Evolutionary conservation across 2,888 invertebrate species (phyloP).

Genomic region (Cosmorhoe ocellata): DNA sequence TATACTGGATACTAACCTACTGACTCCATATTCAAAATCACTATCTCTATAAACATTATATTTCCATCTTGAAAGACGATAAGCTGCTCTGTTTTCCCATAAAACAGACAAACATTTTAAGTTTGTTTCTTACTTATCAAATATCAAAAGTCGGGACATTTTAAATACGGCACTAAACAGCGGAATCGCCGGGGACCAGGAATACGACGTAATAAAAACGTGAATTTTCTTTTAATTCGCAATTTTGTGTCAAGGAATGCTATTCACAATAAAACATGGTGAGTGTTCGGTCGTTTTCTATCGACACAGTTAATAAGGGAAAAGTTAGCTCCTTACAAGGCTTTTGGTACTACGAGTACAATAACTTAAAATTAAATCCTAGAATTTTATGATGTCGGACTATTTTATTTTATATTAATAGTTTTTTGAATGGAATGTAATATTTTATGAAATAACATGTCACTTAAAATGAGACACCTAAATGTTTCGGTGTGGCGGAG

Average conservation of each 20-base stretch:
- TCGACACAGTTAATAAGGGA: conserved; percentile 33
- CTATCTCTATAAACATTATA: too few species aligned
- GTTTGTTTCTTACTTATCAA: conserved; percentile 41
- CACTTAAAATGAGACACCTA: too few species aligned
- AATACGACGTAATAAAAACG: conserved; percentile 62
- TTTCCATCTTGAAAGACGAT: too few species aligned
- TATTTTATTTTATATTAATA: too few species aligned
- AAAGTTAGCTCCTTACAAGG: background rate
- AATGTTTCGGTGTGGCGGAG: too few species aligned
- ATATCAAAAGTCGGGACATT: conserved; percentile 51
- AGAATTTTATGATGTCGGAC: too few species aligned
- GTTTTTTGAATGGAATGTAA: too few species aligned
- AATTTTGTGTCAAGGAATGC: conserved; percentile 58
- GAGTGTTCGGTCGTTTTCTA: conserved; percentile 50
- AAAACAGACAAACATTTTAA: conserved; percentile 34
- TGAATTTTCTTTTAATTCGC: conserved; percentile 65
- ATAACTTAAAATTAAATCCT: too few species aligned
- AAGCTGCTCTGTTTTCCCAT: conserved; percentile 6
- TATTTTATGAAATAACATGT: too few species aligned
- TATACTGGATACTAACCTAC: too few species aligned
- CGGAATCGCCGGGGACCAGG: conserved; percentile 53
- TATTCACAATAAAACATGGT: conserved; percentile 60
- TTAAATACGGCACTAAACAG: conserved; percentile 53
- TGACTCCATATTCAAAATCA: too few species aligned
- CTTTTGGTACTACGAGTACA: background rate